Conservation (phyloP, 2,888 invertebrate species). For the Atethmia centrago region DNA sequence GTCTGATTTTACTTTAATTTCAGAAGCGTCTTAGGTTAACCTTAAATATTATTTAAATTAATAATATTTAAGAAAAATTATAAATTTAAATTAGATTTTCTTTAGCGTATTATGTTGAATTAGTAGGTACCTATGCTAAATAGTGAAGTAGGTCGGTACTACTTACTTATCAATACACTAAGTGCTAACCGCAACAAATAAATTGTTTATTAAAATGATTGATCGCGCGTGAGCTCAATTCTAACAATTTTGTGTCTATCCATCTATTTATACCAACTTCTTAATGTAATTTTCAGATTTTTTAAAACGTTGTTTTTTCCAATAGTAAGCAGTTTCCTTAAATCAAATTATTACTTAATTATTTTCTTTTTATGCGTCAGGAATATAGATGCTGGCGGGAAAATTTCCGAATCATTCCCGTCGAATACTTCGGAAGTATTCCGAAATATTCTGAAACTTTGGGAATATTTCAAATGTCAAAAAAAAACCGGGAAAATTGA, state of each 20-base stretch:
- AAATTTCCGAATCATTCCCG: no score
- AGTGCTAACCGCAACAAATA: neutral
- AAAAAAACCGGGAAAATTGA: no score
- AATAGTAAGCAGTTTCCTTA: neutral
- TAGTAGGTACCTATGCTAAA: neutral
- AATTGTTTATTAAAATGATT: neutral
- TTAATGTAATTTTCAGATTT: neutral
- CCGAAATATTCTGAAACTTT: no score
- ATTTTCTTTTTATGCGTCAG: no score
- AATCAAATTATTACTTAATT: no score
- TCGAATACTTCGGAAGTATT: no score
- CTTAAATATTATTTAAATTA: neutral
- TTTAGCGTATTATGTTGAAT: neutral
- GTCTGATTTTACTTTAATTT: neutral
- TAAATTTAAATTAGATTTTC: neutral
- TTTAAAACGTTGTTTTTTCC: no score
- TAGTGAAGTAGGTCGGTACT: neutral
- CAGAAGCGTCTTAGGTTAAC: neutral
- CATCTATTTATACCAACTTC: neutral
- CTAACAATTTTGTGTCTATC: neutral
- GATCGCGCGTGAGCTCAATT: neutral
- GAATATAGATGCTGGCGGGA: no score
- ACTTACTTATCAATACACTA: neutral
- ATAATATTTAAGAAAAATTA: no score
- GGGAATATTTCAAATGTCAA: no score